Conservation (phyloP, 2,113 vertebrate genomes). For the Anser cygnoides region DNA sequence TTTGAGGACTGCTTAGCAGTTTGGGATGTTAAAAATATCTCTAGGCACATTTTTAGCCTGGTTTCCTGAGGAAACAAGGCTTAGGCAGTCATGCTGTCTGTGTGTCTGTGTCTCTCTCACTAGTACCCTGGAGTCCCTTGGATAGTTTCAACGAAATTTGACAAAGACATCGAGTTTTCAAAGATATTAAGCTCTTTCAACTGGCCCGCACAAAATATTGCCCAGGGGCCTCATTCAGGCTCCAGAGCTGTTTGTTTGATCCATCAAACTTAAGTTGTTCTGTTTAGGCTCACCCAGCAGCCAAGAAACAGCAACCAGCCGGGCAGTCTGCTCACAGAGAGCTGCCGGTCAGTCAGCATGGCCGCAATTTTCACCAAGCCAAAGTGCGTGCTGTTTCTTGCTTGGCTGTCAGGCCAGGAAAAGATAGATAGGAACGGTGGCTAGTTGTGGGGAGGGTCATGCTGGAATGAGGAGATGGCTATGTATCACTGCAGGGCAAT, state of each 20-base stretch:
- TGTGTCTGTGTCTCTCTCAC: neutral
- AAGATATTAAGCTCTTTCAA: conserved; percentile 36
- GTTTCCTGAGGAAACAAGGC: conserved; percentile 48
- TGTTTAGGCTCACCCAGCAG: conserved; percentile 27
- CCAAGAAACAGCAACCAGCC: neutral
- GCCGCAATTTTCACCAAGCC: neutral
- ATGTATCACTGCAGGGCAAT: neutral
- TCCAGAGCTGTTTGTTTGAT: conserved; percentile 23
- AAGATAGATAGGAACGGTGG: neutral
- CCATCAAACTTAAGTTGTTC: neutral
- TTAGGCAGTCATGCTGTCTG: conserved; percentile 8
- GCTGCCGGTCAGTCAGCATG: rapidly evolving
- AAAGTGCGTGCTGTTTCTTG: neutral
- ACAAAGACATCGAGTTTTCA: neutral
- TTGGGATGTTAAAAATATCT: neutral
- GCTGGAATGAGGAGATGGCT: neutral
- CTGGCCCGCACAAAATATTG: neutral
- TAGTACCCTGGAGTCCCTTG: neutral
- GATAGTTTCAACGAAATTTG: neutral
- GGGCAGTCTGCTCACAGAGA: neutral
- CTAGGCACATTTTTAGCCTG: conserved; percentile 4
- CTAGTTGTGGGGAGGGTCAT: neutral
- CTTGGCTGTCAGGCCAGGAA: neutral
- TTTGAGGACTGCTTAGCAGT: neutral
- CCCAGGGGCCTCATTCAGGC: neutral